Evolutionary conservation across 2,888 invertebrate species (phyloP), one percentile per base, ranked within the genome.

Genomic region (Beris morrisii): DNA sequence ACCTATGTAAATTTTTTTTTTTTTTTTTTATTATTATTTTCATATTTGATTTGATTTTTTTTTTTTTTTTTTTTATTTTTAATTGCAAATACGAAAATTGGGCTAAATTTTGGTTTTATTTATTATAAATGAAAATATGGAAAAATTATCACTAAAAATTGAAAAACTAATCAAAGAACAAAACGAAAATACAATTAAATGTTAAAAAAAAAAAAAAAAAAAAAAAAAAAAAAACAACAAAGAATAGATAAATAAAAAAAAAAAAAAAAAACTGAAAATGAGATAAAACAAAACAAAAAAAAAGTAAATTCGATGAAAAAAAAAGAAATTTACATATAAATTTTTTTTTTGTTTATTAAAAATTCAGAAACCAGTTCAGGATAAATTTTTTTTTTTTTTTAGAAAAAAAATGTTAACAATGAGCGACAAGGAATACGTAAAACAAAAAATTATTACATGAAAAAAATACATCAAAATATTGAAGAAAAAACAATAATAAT

Each of bases 91-190:
- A 61, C 64, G 54, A 69, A 69, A 69, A 69, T 69, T 69, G 69
- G 69, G 69, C 69, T 67, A 59, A 67, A 64, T 45, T 59, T 69
- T 69, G 64, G 53, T 68, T 67, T 66, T 38, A 65, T 45, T 54
- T 32, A 30, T 57, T 45, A n/a, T 43, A 22, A 44, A 44, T 15
- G 15, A 32, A 22, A 11, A 63, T n/a, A n/a, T n/a, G n/a, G n/a
- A n/a, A 43, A 22, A 15, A n/a, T 28, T n/a, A 15, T 32, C 30
- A 61, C 59, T 31, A 52, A 59, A n/a, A n/a, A n/a, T 15, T 2
- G 7, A n/a, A 15, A 52, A 11, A 11, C 11, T 22, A 52, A 52
- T 15, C 7, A 11, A 22, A 13, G 4, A 4, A 32, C 4, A 32
- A 32, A 32, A 32, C 4, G 4, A 4, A 32, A 32, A 32, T 32